Base-by-base conservation (phyloP, 2,797 vertebrate genomes). In the Ara ararauna region DNA sequence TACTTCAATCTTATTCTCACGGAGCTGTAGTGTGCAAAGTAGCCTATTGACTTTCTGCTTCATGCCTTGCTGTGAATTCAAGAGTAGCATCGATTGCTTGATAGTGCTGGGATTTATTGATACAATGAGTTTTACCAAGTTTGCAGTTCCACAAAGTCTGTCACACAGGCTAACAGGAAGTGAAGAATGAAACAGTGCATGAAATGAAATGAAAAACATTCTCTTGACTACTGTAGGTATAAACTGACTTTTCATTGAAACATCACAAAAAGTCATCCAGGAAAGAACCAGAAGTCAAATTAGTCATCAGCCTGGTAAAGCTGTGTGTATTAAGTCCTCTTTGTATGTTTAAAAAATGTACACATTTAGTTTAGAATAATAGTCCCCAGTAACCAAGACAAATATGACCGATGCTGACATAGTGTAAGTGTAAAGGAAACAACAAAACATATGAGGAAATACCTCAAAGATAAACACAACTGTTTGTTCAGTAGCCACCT, bases 301-400 rank as follows among this genome's bases (percentile, higher is more conserved):
- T 83, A 95, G 47, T 87, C 89, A 90, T 61, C 16, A 48, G 13
- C 36, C n/a, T 84, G n/a, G 60, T 86, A 81, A 66, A 90, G 17
- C 73, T 87, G 53, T 60, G 73, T 85, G 44, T 32, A 77, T 32
- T 60, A 62, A 81, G 18, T 58, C 73, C 36, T 93, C 82, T 79
- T 92, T 75, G 22, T 83, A 50, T 77, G 80, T 93, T 90, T 66
- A n/a, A 96, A 84, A 84, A 96, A 77, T 50, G 78, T 78, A 90
- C 66, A 92, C 47, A 83, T 71, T 87, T 79, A 75, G 27, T 86
- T 64, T 50, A 79, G 86, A 83, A 60, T 80, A 94, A 84, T 68
- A 84, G 78, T 29, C 13, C 64, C 44, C 3, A 19, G 36, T 81
- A 91, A 72, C 27, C 24, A 81, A 82, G 61, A 83, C 36, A 90